These are phyloP conservation scores for Cheilosia soror DNA, from an alignment of 2,888 invertebrate genomes.

Conservation along the genomic window DNA sequence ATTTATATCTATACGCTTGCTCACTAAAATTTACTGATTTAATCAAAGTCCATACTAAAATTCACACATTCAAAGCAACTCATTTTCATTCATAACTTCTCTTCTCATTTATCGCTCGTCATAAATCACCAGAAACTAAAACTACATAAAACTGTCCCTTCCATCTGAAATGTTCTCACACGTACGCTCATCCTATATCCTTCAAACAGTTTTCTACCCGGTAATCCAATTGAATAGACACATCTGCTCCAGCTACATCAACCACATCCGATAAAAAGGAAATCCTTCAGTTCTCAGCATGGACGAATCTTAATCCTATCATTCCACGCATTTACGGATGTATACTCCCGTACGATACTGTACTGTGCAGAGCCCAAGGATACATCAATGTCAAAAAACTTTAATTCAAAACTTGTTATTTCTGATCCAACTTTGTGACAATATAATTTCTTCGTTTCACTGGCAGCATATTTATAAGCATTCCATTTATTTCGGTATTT, in stretches of 20 bases:
- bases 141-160: slow-evolving; percentile 45
- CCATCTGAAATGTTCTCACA: slow-evolving; percentile 31
- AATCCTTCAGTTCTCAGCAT: slow-evolving; percentile 32
- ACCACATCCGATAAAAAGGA: slow-evolving; percentile 48
- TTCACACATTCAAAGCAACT: neutral
- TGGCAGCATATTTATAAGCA: slow-evolving; percentile 22
- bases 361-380: slow-evolving; percentile 20
- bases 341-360: slow-evolving; percentile 1
- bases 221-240: slow-evolving; percentile 52
- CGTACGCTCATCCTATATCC: neutral
- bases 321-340: slow-evolving; percentile 20
- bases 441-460: slow-evolving; percentile 49
- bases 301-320: slow-evolving; percentile 38
- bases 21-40: neutral
- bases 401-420: slow-evolving; percentile 54
- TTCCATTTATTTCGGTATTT: slow-evolving; percentile 17
- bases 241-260: slow-evolving; percentile 38
- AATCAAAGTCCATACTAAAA: neutral
- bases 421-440: slow-evolving; percentile 54
- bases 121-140: slow-evolving; percentile 54
- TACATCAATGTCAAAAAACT: slow-evolving; percentile 54
- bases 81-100: slow-evolving; percentile 18
- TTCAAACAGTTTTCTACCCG: slow-evolving; percentile 15
- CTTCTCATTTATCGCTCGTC: slow-evolving; percentile 22
- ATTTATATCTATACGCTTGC: no score